These are phyloP conservation scores for Drosophila varians DNA, from an alignment of 1,140 invertebrate species.

Conservation along the genomic window DNA sequence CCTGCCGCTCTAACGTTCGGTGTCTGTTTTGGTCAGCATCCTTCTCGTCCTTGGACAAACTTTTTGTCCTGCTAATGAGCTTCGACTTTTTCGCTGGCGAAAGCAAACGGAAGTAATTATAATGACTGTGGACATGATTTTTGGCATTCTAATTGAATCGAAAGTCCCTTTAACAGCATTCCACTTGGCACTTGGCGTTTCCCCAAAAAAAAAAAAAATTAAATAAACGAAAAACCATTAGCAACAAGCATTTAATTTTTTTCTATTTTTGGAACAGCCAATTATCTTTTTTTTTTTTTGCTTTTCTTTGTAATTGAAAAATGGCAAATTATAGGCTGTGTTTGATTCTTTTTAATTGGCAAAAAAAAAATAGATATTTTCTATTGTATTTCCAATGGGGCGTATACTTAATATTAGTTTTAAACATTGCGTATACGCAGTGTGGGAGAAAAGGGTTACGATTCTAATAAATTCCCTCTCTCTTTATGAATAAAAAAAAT, in stretches of 20 bases:
- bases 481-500: background rate
- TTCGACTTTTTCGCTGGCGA: conserved; percentile 27
- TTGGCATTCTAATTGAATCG: conserved; percentile 77
- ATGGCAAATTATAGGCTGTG: no score
- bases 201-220: background rate
- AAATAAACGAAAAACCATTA: background rate
- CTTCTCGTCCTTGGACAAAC: conserved; percentile 34
- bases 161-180: conserved; percentile 4
- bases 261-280: background rate
- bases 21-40: conserved; percentile 37
- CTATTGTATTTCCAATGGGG: background rate
- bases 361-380: background rate
- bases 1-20: conserved; percentile 1
- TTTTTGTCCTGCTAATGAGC: conserved; percentile 72
- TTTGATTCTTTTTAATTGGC: background rate
- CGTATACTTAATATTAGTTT: conserved; percentile 3
- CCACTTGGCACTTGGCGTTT: background rate
- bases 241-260: background rate
- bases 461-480: no score
- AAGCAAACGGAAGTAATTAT: conserved; percentile 68
- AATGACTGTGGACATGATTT: conserved; percentile 72
- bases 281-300: no score
- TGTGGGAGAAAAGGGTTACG: no score
- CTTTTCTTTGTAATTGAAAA: background rate
- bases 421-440: background rate